These are phyloP conservation scores for Muscidifurax raptorellus DNA, from an alignment of 1,140 invertebrate species.

Conservation along the genomic window DNA sequence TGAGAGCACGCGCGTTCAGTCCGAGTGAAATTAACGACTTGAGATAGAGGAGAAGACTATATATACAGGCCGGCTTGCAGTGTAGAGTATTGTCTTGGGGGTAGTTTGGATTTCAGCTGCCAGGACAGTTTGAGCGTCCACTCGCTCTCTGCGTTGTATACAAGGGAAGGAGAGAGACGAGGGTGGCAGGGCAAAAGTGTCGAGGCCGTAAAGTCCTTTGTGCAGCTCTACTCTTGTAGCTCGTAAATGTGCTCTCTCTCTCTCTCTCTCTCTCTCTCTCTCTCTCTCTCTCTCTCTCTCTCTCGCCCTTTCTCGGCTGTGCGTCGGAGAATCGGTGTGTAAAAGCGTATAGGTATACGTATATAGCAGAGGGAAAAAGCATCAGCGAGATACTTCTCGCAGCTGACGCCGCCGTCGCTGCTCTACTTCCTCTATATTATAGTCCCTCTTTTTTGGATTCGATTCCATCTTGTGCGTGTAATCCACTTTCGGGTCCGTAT, in stretches of 20 bases:
- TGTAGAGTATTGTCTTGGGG: not conserved
- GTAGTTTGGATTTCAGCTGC: slow-evolving; percentile 13
- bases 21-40: not conserved
- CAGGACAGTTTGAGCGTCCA: not conserved
- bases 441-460: slow-evolving; percentile 27
- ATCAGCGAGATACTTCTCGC: not conserved
- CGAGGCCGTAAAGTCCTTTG: slow-evolving; percentile 46
- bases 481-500: not conserved
- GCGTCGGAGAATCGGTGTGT: not conserved
- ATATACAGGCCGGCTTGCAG: not conserved
- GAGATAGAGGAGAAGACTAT: not conserved
- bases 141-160: not conserved
- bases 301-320: not conserved
- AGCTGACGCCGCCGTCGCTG: not conserved
- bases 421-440: not conserved
- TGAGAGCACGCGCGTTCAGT: not conserved
- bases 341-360: no score
- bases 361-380: not conserved
- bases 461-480: not conserved
- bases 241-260: slow-evolving; percentile 31
- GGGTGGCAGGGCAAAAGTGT: slow-evolving; percentile 14
- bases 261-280: not conserved
- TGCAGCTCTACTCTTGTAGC: slow-evolving; percentile 4
- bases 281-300: not conserved
- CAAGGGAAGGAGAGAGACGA: not conserved